Base-by-base conservation (phyloP, 2,888 invertebrate genomes). In the Cephus spinipes region DNA sequence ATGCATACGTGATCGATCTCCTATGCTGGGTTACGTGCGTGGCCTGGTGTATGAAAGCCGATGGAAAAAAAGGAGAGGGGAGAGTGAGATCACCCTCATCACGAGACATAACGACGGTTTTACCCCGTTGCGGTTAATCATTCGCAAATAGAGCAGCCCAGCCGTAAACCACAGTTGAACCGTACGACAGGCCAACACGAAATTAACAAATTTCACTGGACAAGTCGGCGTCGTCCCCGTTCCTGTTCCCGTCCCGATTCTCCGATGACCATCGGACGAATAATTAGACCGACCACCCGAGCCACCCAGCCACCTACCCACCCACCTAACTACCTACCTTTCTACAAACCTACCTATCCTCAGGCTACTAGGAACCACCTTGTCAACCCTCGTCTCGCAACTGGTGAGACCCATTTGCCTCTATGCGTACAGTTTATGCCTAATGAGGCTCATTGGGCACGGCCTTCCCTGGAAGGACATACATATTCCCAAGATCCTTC, bases 391-490 rank as follows among this genome's bases (percentile, higher is more conserved):
- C 71, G 31, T 71, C 71, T 32, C 71, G 23, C 23, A 23, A 23
- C 23, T 55, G 55, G 11, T 33, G 71, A 71, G 71, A 33, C 32
- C 31, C 71, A 71, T 15, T 71, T 71, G 12, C 71, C 71, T 31
- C 71, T 23, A 23, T 33, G 69, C 34, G 74, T 77, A 68, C 73
- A 73, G 76, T 80, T 83, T 82, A 81, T 85, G 83, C 81, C 83
- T 89, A 89, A 88, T 85, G 88, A 86, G 86, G 84, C 88, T 87
- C 84, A 85, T 88, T 88, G 83, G 84, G 85, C 84, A 84, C 84
- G 85, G 81, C 81, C 77, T 77, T 76, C 76, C 73, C 30, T 69
- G 23, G 23, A 55, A 55, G 55, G 23, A 55, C 55, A 55, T 23
- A 12, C 55, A 23, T 23, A 9, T 55, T 55, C 1, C 55, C 55